Conservation (phyloP, 2,888 invertebrate genomes). For the Andrena fulva region DNA sequence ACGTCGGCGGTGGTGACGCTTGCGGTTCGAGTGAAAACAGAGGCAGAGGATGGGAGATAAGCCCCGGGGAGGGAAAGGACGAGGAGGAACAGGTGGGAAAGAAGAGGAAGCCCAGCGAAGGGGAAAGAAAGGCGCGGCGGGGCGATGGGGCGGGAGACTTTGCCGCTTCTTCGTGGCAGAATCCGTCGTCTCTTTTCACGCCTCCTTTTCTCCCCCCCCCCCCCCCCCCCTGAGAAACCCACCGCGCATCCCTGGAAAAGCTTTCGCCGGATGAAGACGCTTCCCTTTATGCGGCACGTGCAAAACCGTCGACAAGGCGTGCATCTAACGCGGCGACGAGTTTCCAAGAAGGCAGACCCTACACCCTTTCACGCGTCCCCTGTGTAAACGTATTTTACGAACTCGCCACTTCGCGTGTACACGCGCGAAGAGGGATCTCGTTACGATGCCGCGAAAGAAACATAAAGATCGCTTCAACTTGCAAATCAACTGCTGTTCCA, state of each 20-base stretch:
- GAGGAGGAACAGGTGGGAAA: constrained; percentile 11
- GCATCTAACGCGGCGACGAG: constrained; percentile 51
- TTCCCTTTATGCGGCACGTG: constrained; percentile 71
- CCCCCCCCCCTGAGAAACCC: constrained; percentile 35
- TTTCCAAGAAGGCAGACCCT: constrained; percentile 52
- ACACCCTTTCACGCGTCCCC: constrained; percentile 26
- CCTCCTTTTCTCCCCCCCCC: constrained; percentile 44
- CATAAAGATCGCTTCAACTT: neutral
- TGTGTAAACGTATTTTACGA: constrained; percentile 56
- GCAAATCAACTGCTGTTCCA: neutral
- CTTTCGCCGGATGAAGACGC: constrained; percentile 71
- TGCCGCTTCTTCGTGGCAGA: constrained; percentile 61
- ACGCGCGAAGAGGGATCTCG: neutral
- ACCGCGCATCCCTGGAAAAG: constrained; percentile 64
- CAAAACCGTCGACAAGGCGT: constrained; percentile 60
- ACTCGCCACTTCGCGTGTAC: constrained; percentile 47
- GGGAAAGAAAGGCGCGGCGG: constrained; percentile 10
- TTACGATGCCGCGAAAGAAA: neutral
- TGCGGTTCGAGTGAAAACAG: constrained; percentile 11
- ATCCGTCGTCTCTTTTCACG: constrained; percentile 66
- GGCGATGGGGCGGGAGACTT: constrained; percentile 63
- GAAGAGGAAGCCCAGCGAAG: constrained; percentile 15
- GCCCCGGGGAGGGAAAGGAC: neutral
- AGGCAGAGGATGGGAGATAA: constrained; percentile 1
- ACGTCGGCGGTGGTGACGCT: neutral